Percentiles rank a stretch among this genome's conserved stretches.
Evolutionary conservation across 1,140 invertebrate species (phyloP).

Genomic region (Elymnias hypermnestra): DNA sequence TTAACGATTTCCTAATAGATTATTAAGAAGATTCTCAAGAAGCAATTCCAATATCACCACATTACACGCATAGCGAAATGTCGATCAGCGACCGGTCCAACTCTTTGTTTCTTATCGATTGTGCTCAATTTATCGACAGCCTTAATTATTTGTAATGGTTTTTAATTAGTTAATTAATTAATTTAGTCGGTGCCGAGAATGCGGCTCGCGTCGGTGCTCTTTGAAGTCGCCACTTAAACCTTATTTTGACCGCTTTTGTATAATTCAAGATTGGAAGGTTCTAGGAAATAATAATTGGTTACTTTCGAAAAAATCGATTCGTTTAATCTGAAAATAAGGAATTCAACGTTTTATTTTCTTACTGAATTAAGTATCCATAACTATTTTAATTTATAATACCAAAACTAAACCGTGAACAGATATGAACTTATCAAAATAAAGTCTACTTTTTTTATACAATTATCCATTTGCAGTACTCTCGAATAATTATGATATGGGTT

Average conservation of each 20-base stretch:
- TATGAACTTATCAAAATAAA: too few species aligned
- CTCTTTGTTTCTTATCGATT: conserved; percentile 62
- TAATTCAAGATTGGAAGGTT: conserved; percentile 13
- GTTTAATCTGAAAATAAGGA: not conserved
- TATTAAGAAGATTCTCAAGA: not conserved
- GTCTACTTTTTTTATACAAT: too few species aligned
- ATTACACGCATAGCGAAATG: conserved; percentile 5
- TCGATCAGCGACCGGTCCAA: conserved; percentile 7
- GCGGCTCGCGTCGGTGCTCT: conserved; percentile 43
- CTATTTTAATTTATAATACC: too few species aligned
- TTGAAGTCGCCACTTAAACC: conserved; percentile 40
- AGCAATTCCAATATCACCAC: not conserved
- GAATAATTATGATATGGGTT: too few species aligned
- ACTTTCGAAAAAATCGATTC: not conserved
- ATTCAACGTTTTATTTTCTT: too few species aligned
- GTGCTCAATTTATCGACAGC: conserved; percentile 57
- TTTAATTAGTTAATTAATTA: conserved; percentile 73
- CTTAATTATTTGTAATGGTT: conserved; percentile 72
- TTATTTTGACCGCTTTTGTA: conserved; percentile 45
- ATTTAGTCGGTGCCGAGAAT: conserved; percentile 55
- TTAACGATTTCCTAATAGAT: not conserved
- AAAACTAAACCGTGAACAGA: too few species aligned
- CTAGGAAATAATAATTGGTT: conserved; percentile 6
- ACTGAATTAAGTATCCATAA: too few species aligned
- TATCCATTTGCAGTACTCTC: too few species aligned